Evolutionary conservation across 2,797 vertebrate species (phyloP).

Genomic region (Discoglossus pictus): DNA sequence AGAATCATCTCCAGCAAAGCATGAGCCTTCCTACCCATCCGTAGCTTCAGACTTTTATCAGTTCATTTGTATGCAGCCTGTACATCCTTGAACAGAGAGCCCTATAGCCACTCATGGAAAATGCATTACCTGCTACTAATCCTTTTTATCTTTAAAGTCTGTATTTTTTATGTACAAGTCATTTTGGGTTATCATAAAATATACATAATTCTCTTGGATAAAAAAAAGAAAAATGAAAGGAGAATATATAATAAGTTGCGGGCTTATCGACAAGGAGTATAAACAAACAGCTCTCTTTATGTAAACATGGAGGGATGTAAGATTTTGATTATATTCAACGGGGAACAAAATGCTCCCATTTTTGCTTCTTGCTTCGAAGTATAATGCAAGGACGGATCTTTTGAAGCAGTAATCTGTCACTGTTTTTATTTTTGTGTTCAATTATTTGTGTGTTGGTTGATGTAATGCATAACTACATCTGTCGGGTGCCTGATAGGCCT

Average conservation of each 20-base stretch:
- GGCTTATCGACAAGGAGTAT: conserved; percentile 68
- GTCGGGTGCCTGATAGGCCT: neutral
- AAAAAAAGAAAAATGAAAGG: conserved; percentile 70
- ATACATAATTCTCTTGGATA: conserved; percentile 74
- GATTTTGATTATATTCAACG: conserved; percentile 77
- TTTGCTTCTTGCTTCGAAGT: conserved; percentile 63
- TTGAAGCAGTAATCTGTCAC: conserved; percentile 50
- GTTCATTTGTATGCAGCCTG: conserved; percentile 83
- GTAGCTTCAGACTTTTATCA: conserved; percentile 77
- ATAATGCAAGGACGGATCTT: conserved; percentile 62
- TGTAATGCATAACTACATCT: conserved; percentile 47
- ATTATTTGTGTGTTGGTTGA: conserved; percentile 43
- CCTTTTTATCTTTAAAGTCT: conserved; percentile 86
- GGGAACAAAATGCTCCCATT: conserved; percentile 68
- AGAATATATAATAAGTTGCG: conserved; percentile 78
- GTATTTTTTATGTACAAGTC: conserved; percentile 85
- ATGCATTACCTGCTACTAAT: conserved; percentile 86
- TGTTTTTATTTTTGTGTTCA: conserved; percentile 58
- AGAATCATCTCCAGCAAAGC: conserved; percentile 82
- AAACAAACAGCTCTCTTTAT: conserved; percentile 79
- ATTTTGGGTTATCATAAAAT: conserved; percentile 84
- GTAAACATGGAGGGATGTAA: conserved; percentile 75
- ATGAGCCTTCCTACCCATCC: conserved; percentile 76
- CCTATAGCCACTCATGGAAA: conserved; percentile 85
- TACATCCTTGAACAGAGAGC: conserved; percentile 72